These are phyloP conservation scores for Ceyx erithaca DNA, from an alignment of 2,797 vertebrate species.

Conservation along the genomic window DNA sequence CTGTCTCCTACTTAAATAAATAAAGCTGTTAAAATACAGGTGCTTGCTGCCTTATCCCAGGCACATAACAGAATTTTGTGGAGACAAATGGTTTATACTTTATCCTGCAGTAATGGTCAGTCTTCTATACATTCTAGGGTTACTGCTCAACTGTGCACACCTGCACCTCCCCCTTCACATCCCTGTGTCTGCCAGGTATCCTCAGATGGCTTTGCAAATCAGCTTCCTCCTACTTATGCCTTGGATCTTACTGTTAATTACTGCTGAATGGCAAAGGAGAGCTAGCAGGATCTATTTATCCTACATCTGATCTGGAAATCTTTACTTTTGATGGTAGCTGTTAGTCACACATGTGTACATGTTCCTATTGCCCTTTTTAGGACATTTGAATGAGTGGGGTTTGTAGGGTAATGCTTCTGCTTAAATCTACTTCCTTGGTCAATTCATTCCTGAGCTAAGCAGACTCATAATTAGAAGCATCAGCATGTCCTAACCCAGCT, in stretches of 20 bases:
- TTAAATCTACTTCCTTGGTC: neutral
- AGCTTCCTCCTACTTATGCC: neutral
- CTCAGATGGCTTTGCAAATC: neutral
- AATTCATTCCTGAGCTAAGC: neutral
- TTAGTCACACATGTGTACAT: fast-evolving
- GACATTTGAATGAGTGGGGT: neutral
- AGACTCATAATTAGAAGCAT: neutral
- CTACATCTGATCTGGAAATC: neutral
- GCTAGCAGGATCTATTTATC: neutral
- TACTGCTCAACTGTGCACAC: neutral
- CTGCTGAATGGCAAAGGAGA: neutral
- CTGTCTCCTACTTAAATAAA: neutral
- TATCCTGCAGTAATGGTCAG: neutral
- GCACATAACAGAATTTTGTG: neutral
- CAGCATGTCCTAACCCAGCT: neutral
- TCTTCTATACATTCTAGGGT: neutral
- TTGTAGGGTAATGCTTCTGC: neutral
- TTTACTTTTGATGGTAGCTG: neutral
- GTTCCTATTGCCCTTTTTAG: neutral
- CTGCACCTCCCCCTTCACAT: neutral
- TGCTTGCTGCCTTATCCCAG: neutral
- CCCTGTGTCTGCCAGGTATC: neutral
- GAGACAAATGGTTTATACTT: neutral
- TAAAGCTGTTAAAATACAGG: neutral
- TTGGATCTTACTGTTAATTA: neutral